These are phyloP conservation scores for Yponomeuta cagnagella DNA, from an alignment of 2,888 invertebrate genomes.

Conservation along the genomic window DNA sequence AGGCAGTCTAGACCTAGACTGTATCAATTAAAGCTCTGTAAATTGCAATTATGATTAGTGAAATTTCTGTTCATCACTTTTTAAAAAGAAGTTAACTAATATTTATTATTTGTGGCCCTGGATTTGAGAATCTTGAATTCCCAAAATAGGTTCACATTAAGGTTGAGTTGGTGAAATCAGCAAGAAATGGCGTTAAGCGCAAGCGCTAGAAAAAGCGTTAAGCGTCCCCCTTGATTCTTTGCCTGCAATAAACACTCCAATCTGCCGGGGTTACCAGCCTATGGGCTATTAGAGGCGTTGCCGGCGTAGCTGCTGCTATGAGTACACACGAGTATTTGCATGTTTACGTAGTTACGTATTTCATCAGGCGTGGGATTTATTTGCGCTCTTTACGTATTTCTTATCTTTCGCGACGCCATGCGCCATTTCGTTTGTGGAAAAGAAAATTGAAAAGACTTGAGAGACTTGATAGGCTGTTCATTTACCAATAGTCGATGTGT, in stretches of 20 bases:
- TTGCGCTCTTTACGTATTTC: not conserved
- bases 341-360: conserved; percentile 19
- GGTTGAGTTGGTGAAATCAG: too few species aligned
- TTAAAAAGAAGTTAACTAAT: too few species aligned
- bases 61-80: too few species aligned
- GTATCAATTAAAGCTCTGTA: too few species aligned
- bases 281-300: conserved; percentile 1
- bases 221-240: not conserved
- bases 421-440: conserved; percentile 15
- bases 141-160: too few species aligned
- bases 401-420: conserved; percentile 27
- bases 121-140: too few species aligned
- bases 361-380: not conserved
- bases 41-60: too few species aligned
- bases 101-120: too few species aligned
- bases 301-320: conserved; percentile 11
- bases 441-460: not conserved
- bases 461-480: too few species aligned
- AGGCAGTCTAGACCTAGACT: too few species aligned
- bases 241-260: conserved; percentile 22
- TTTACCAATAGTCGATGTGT: too few species aligned
- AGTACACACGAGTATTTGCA: conserved; percentile 20
- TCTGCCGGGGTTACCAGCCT: conserved; percentile 19
- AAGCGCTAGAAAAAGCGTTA: not conserved
- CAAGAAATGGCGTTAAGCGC: too few species aligned